Conservation (phyloP, 2,888 invertebrate species). For the Apotomis capreana region DNA sequence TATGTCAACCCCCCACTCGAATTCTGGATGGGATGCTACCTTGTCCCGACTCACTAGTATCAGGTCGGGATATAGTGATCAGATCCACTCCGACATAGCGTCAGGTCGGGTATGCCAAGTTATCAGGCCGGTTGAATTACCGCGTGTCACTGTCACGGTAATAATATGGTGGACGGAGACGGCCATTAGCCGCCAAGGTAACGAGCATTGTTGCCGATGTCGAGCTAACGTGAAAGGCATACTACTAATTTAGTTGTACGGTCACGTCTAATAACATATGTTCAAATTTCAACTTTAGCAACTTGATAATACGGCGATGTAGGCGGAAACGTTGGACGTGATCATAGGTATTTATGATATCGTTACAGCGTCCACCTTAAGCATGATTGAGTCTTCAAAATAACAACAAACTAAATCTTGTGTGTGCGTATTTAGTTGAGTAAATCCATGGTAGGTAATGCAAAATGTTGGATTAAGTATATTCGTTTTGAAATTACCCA, state of each 20-base stretch:
- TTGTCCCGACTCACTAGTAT: too few relatives aligned
- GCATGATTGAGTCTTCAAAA: neutral
- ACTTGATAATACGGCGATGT: neutral
- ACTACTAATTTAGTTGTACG: conserved; percentile 31
- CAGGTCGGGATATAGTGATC: too few relatives aligned
- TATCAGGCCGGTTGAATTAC: neutral
- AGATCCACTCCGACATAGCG: too few relatives aligned
- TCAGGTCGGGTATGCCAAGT: neutral
- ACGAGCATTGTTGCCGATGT: conserved; percentile 49
- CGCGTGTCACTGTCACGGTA: conserved; percentile 3
- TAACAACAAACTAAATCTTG: conserved; percentile 1
- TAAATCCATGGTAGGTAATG: neutral
- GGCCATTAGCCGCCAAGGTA: conserved; percentile 64
- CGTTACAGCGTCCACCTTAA: conserved; percentile 5
- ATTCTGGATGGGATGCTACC: too few relatives aligned
- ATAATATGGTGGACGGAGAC: conserved; percentile 60
- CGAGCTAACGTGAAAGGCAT: conserved; percentile 34
- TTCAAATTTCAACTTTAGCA: neutral
- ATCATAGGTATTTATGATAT: neutral
- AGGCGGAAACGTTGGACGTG: neutral
- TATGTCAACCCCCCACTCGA: too few relatives aligned
- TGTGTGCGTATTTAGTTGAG: neutral
- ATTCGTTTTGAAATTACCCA: neutral
- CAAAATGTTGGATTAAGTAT: neutral
- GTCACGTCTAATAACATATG: conserved; percentile 8